Percentiles rank a stretch among this genome's conserved stretches.
Evolutionary conservation across 2,797 vertebrate species (phyloP).

Genomic region (Amblyopsis hoosieri): DNA sequence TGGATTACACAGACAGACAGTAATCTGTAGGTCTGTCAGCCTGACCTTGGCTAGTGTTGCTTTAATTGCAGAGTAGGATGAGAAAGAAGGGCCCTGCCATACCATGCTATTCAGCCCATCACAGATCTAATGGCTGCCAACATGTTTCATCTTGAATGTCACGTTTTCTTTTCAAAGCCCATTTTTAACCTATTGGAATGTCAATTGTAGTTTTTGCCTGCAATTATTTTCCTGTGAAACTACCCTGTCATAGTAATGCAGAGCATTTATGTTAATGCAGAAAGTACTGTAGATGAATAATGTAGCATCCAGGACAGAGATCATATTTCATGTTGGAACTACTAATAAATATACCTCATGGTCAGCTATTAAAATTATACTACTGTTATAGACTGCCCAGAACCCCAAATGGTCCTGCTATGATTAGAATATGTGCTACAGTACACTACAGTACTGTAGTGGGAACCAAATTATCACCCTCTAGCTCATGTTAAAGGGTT

Average conservation of each 20-base stretch:
- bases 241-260: constrained; percentile 32
- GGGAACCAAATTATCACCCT: constrained; percentile 3
- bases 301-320: too few relatives aligned
- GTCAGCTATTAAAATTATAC: too few relatives aligned
- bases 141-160: constrained; percentile 67
- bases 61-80: constrained; percentile 62
- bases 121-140: constrained; percentile 65
- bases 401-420: neutral
- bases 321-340: too few relatives aligned
- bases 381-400: too few relatives aligned
- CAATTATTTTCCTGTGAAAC: constrained; percentile 55
- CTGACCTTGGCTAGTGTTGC: constrained; percentile 61
- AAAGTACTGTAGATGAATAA: too few relatives aligned
- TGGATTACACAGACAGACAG: constrained; percentile 67
- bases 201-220: constrained; percentile 54
- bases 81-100: constrained; percentile 45
- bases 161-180: constrained; percentile 53
- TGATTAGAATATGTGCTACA: constrained; percentile 1
- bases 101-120: constrained; percentile 64
- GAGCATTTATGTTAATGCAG: constrained; percentile 14
- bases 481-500: too few relatives aligned
- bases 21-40: constrained; percentile 74
- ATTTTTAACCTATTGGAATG: constrained; percentile 66
- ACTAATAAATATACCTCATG: too few relatives aligned
- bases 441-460: constrained; percentile 2